Percentiles rank a stretch among this genome's conserved stretches.
Conservation (phyloP, 2,888 invertebrate genomes). For the Mythimna lalbum region DNA sequence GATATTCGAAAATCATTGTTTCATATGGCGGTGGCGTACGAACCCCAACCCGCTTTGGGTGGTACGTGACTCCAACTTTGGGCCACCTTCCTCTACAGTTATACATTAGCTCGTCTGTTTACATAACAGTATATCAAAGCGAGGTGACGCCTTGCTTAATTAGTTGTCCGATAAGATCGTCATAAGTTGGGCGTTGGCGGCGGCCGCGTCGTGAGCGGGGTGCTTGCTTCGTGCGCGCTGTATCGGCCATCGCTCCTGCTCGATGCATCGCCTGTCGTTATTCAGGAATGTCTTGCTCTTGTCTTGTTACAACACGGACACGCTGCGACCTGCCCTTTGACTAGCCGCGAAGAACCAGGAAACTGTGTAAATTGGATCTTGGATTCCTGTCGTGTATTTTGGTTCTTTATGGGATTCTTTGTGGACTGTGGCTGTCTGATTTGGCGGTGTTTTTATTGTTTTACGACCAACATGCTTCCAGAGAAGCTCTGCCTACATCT, state of each 20-base stretch:
- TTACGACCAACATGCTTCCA: background rate
- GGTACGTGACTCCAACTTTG: background rate
- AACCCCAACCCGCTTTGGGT: background rate
- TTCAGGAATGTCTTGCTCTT: constrained; percentile 65
- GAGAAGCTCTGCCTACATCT: background rate
- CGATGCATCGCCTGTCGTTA: constrained; percentile 71
- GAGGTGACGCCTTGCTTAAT: constrained; percentile 47
- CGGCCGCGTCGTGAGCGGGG: constrained; percentile 63
- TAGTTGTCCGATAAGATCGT: constrained; percentile 53
- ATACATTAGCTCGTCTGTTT: background rate
- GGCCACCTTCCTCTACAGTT: background rate
- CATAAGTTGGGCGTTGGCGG: constrained; percentile 48
- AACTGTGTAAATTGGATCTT: constrained; percentile 47
- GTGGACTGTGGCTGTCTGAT: background rate
- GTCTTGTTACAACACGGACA: constrained; percentile 62
- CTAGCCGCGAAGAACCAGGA: constrained; percentile 48
- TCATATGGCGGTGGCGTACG: too few relatives aligned
- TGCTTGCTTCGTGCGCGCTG: constrained; percentile 62
- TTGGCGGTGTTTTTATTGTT: background rate
- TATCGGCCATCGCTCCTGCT: constrained; percentile 76
- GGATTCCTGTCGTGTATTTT: constrained; percentile 24
- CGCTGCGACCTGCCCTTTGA: constrained; percentile 65
- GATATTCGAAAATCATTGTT: too few relatives aligned
- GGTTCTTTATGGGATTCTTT: background rate
- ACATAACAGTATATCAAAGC: background rate